Base-by-base conservation (phyloP, 92 coral and sea anemone species). In the Epizoanthus illoricatus region DNA sequence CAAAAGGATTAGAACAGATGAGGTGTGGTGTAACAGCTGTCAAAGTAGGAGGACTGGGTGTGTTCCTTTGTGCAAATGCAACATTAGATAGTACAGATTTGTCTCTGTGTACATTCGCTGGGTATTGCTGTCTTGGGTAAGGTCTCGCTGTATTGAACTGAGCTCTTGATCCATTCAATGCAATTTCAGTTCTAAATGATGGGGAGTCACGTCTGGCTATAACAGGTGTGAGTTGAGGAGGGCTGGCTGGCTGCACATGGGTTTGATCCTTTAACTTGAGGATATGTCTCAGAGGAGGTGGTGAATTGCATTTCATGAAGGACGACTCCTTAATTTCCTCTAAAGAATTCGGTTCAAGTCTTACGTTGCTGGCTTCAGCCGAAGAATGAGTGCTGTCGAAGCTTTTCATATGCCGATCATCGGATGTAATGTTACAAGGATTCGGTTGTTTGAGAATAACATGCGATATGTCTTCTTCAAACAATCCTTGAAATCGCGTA, bases 201-300 rank as follows among this genome's bases (percentile, higher is more conserved):
- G 71, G 71, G 10, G 71, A 62, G 42, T 63, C 82, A 13, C 19
- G 63, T 78, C 70, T 64, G 19, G 71, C 18, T 49, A 72, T 20
- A 21, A 78, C 59, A 20, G 82, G 71, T 63, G 82, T 78, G 18
- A 78, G 82, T 19, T 62, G 82, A 41, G 82, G 82, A 78, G 82
- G 82, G 58, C 82, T 78, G 47, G 66, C 58, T 9, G 60, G 17
- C 20, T 12, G 71, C 19, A 1, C 20, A 12, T 63, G 43, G 11
- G 64, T 20, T 63, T 61, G 82, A 4, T 63, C 59, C 45, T 45
- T 63, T 2, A 78, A 20, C 15, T 78, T 78, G 49, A 78, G 60
- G 39, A 78, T 63, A 24, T 78, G 82, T 21, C 71, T 63, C 49
- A 78, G 70, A 10, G 43, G 71, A 62, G 82, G 82, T 4, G 82